Percentiles rank a stretch among this genome's conserved stretches.
Evolutionary conservation across 2,888 invertebrate species (phyloP).

Genomic region (Pyrochroa serraticornis): DNA sequence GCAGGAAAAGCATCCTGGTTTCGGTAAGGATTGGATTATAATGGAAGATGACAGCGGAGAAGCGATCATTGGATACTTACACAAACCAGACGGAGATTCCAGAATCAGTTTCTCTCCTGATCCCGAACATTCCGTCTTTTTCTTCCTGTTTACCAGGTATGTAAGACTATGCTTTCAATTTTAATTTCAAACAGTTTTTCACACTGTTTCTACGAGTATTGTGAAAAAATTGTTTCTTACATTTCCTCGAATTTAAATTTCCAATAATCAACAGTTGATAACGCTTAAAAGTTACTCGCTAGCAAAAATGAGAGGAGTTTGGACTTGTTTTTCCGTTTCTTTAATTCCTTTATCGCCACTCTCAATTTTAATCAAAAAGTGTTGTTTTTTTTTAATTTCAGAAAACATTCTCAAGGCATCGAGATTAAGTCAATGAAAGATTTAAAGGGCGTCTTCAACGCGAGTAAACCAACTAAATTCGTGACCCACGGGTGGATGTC

Average conservation of each 20-base stretch:
- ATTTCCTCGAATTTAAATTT: too few species aligned
- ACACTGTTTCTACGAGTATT: too few species aligned
- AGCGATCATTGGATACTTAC: slow-evolving; percentile 44
- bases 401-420: slow-evolving; percentile 14
- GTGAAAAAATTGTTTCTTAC: too few species aligned
- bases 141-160: slow-evolving; percentile 59
- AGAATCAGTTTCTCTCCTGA: slow-evolving; percentile 29
- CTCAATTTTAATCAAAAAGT: too few species aligned
- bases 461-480: slow-evolving; percentile 58
- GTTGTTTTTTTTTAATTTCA: background rate
- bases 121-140: slow-evolving; percentile 56
- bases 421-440: background rate
- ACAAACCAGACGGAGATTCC: slow-evolving; percentile 40
- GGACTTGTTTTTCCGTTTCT: too few species aligned
- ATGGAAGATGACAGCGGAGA: slow-evolving; percentile 59
- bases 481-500: slow-evolving; percentile 64
- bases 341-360: too few species aligned
- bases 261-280: too few species aligned
- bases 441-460: slow-evolving; percentile 48
- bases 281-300: too few species aligned
- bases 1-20: slow-evolving; percentile 45
- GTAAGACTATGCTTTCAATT: background rate
- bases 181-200: background rate
- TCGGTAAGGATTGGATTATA: slow-evolving; percentile 60
- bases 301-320: too few species aligned